Base-by-base conservation (phyloP, 30 jellyfish, hydroid and myxozoan species). In the Hydractinia echinata region DNA sequence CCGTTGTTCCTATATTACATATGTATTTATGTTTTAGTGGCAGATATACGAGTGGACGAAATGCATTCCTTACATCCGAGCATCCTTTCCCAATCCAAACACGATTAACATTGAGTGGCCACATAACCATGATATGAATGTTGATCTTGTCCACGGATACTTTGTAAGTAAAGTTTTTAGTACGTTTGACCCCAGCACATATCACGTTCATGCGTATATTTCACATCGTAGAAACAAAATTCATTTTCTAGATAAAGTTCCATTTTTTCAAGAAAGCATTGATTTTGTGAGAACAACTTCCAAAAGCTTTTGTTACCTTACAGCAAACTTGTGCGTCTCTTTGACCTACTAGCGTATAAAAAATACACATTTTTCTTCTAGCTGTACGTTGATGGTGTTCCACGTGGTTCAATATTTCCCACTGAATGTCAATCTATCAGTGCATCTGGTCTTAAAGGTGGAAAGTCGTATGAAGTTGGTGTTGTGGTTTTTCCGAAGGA, bases 301-400 rank as follows among this genome's bases (percentile, higher is more conserved):
- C 18, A 60, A 60, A 13, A 14, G 2, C n/a, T 60, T 13, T 60
- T 16, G n/a, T 60, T 60, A 13, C 70, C 70, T 13, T 60, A 10
- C 2, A 60, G 18, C 44, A 30, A 30, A 30, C 44, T 30, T 30
- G 44, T 30, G 44, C 44, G 44, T 30, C 44, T 30, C 44, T 30
- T 30, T 30, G 44, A 30, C 2, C 44, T 30, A 60, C 70, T 60
- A 60, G 70, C 70, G n/a, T 60, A 13, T 14, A 60, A 60, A 60
- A n/a, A 30, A 30, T 58, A 4, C 39, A 10, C 81, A 0, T 5
- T 0, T 76, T 5, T 6, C 66, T 67, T 19, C 44, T 66, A 80
- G 87, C 82, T 80, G 5, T 80, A 80, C 67, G 87, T 80, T 14
- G 87, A 80, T 51, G 87, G 87, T 44, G 73, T 80, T 14, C 87